These are phyloP conservation scores for Ectobius pallidus DNA, from an alignment of 2,888 invertebrate genomes.

Conservation along the genomic window DNA sequence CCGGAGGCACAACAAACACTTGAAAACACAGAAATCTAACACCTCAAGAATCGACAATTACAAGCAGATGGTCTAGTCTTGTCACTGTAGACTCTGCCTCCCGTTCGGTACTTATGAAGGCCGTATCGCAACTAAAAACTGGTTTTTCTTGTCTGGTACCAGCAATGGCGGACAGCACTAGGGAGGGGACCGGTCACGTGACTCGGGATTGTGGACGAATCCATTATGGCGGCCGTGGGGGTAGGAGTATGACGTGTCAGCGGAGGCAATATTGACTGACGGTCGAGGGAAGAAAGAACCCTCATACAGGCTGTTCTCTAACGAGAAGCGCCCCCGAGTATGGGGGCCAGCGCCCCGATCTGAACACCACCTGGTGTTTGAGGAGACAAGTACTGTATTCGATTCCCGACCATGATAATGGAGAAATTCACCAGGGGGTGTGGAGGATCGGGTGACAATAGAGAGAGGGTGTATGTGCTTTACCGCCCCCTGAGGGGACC, in stretches of 20 bases:
- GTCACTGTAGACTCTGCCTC: not conserved
- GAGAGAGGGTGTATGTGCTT: no score
- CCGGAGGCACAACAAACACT: not conserved
- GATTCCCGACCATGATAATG: no score
- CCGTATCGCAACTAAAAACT: conserved; percentile 23
- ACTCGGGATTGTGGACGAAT: conserved; percentile 29
- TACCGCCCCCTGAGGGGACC: not conserved
- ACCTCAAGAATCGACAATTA: not conserved
- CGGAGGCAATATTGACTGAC: conserved; percentile 28
- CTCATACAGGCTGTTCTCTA: not conserved
- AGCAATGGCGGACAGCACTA: conserved; percentile 27
- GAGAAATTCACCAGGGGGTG: no score
- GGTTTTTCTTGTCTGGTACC: conserved; percentile 20
- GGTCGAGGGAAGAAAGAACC: conserved; percentile 23
- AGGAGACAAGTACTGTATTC: no score
- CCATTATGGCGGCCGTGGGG: conserved; percentile 20
- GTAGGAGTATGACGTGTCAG: conserved; percentile 21
- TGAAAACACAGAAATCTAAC: not conserved
- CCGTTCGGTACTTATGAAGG: not conserved
- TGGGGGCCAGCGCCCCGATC: no score
- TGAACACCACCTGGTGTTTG: no score
- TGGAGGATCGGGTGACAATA: no score
- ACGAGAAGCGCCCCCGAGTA: not conserved
- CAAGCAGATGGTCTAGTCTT: conserved; percentile 1
- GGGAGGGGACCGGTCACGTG: conserved; percentile 37